Evolutionary conservation across 1,140 invertebrate species (phyloP), one percentile per base, ranked within the genome.

Genomic region (Calephelis nemesis): DNA sequence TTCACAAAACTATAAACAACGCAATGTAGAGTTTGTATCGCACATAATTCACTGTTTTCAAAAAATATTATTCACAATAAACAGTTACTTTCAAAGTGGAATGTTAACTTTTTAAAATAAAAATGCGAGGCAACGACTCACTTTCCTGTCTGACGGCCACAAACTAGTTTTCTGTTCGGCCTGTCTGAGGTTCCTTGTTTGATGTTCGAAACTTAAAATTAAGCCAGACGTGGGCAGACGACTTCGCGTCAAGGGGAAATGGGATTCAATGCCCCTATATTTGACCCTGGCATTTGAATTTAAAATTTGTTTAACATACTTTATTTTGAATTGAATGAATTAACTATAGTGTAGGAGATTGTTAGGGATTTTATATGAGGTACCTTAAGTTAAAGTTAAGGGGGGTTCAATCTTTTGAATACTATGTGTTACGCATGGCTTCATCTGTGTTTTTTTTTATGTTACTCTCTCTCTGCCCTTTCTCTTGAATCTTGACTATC

Each of bases 121-220:
- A 58, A 42, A 47, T 48, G 13, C 42, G 65, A 67, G 65, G 50
- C 13, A 67, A 60, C 65, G 52, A 67, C 65, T 30, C 65, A 54
- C 65, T 54, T 54, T 67, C 65, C 65, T 50, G 65, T 67, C 65
- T 67, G 65, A 52, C 50, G 50, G 52, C 52, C 52, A 54, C 50
- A 47, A 67, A 67, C 65, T 67, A 67, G 65, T 67, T 67, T 54
- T 60, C 39, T 15, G 65, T 54, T 67, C 50, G 47, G 45, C n/a
- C 54, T 67, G 63, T 19, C 6, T 45, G 45, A n/a, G 42, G 52
- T 19, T 42, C 65, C 65, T 66, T 65, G 49, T 39, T 40, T 40
- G 54, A 39, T 58, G 11, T 19, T 60, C 54, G 30, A 60, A 60
- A 45, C 42, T 45, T 45, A 45, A 60, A 60, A 60, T 60, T 60